Evolutionary conservation across 1,140 invertebrate genomes (phyloP), one percentile per base, ranked within the genome.

Genomic region (Leptinotarsa lineolata): DNA sequence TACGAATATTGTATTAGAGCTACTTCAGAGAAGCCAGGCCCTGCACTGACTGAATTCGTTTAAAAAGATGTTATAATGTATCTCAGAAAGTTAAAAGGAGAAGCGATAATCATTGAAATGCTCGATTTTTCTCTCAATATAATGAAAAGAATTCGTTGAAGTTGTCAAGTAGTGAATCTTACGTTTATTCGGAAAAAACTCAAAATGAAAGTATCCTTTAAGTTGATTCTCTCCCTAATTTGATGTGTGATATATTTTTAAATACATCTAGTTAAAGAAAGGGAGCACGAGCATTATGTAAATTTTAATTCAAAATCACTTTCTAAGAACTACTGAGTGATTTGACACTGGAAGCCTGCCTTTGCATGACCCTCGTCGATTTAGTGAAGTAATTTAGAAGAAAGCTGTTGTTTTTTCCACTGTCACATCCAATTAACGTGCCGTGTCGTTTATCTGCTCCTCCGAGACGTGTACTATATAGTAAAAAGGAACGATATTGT

Each of bases 1-100:
- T 79, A 78, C 61, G 75, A 76, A 78, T 79, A 78, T 79, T 79
- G 75, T 76, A 78, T 79, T 75, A 78, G 73, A 77, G 73, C 73
- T 70, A 77, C 77, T 77, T 68, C 68, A 44, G 65, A 67, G 16
- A 67, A 67, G n/a, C 48, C 48, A 54, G 48, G 15, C 48, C 48
- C 48, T 54, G n/a, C 61, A 64, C 20, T 64, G n/a, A 22, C 20
- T 64, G 16, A 16, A 22, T 22, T 15, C 15, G 61, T 22, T 22
- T 15, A 64, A 21, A 15, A 22, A 22, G 21, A 60, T 60, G n/a
- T 15, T 60, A 60, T 18, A 18, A 11, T 60, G 21, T 60, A 60
- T 18, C n/a, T 60, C 21, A 60, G n/a, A 60, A 60, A 39, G 30
- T 11, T 39, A 11, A 11, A 8, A 39, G 30, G 30, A 39, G 30